Evolutionary conservation across 2,797 vertebrate species (phyloP).

Genomic region (Lepus townsendii): DNA sequence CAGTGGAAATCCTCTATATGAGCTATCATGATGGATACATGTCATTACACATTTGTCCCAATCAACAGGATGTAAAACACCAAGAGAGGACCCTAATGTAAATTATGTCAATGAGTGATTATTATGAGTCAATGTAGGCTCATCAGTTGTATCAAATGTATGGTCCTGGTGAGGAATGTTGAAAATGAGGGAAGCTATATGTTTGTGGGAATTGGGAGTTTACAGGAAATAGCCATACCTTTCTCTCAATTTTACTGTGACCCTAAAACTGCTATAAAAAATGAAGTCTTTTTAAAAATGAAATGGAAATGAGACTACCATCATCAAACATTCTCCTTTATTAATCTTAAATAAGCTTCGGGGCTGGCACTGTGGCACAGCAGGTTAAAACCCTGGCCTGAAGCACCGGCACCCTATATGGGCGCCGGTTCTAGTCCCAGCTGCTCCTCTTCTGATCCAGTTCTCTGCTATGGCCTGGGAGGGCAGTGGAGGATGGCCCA

Average conservation of each 20-base stretch:
- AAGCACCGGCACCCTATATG: no score
- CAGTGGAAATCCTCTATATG: neutral
- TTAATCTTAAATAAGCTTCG: neutral
- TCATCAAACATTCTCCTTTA: neutral
- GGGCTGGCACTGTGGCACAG: no score
- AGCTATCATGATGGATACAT: neutral
- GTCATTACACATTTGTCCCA: neutral
- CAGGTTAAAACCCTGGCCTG: no score
- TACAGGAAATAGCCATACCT: neutral
- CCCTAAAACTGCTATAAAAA: neutral
- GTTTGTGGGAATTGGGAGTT: neutral
- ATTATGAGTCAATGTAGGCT: neutral
- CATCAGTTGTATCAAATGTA: neutral
- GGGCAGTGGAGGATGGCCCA: no score
- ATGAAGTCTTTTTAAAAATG: neutral
- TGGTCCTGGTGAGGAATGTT: neutral
- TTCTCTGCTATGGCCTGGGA: no score
- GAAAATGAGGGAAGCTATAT: neutral
- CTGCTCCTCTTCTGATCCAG: no score
- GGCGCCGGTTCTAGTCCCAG: no score
- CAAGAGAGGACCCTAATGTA: neutral
- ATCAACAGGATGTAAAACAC: neutral
- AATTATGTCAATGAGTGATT: neutral
- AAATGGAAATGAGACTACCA: constrained; percentile 52
- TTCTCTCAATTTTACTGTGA: neutral